phyloP scores from a whole-genome alignment of 2,888 invertebrate genomes.

The Spicauda simplicius region DNA sequence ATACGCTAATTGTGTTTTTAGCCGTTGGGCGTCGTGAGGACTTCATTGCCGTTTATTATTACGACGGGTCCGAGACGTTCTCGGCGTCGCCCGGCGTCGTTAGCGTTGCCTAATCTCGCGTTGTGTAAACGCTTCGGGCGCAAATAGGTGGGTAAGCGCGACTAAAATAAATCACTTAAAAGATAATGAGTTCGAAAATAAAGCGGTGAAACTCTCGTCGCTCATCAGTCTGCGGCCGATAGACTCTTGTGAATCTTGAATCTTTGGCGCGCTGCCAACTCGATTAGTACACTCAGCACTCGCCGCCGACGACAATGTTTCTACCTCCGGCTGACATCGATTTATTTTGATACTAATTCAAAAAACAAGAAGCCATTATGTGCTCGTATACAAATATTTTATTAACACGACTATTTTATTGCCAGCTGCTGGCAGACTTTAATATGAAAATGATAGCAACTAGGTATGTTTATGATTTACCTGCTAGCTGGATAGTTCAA shows the following conservation, averaged over 20 bases:
- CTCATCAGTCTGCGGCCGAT: constrained; percentile 70
- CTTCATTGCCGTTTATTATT: constrained; percentile 71
- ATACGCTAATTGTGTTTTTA: constrained; percentile 64
- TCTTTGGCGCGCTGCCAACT: constrained; percentile 70
- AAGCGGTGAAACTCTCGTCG: constrained; percentile 75
- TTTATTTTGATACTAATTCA: constrained; percentile 47
- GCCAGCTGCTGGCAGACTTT: not conserved
- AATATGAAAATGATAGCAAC: constrained; percentile 59
- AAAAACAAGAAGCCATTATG: constrained; percentile 31
- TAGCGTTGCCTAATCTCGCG: constrained; percentile 70
- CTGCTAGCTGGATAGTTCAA: not conserved
- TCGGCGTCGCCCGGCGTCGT: constrained; percentile 68
- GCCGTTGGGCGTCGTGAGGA: constrained; percentile 61
- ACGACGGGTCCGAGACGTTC: constrained; percentile 59
- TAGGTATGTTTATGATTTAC: constrained; percentile 46
- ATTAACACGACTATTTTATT: constrained; percentile 14
- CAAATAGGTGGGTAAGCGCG: constrained; percentile 47
- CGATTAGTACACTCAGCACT: constrained; percentile 62
- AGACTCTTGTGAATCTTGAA: constrained; percentile 60
- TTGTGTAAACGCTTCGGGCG: constrained; percentile 65
- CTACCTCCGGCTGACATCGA: constrained; percentile 55
- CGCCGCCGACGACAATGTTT: constrained; percentile 55
- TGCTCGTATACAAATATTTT: constrained; percentile 29
- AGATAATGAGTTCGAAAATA: constrained; percentile 83
- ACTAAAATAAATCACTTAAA: constrained; percentile 80